Conservation (phyloP, 2,888 invertebrate genomes). For the Synergus umbraculus region DNA sequence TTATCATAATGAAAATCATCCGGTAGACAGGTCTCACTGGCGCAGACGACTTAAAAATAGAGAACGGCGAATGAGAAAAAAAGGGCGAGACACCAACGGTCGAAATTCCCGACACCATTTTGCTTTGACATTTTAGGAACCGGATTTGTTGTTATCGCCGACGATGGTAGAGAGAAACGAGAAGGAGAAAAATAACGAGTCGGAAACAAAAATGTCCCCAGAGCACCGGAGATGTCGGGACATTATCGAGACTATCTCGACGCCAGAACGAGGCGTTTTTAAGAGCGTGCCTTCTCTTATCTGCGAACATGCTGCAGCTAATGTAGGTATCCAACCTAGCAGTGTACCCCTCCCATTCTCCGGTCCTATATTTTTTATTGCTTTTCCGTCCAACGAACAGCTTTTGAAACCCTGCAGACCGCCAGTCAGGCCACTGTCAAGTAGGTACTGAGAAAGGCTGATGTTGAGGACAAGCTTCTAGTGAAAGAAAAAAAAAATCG, state of each 20-base stretch:
- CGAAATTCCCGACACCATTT: constrained; percentile 40
- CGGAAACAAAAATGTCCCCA: constrained; percentile 62
- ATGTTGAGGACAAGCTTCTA: neutral
- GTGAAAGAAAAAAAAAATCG: neutral
- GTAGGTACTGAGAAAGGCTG: neutral
- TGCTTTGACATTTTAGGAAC: constrained; percentile 45
- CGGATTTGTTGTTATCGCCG: constrained; percentile 48
- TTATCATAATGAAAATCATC: constrained; percentile 42
- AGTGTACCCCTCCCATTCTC: constrained; percentile 45
- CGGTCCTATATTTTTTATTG: constrained; percentile 43
- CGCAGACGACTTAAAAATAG: neutral
- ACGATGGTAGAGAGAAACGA: constrained; percentile 50
- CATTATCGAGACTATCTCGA: constrained; percentile 71
- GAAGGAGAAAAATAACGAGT: constrained; percentile 56
- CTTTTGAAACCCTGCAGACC: neutral
- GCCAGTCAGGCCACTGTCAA: neutral
- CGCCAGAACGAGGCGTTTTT: constrained; percentile 64
- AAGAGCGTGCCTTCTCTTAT: constrained; percentile 67
- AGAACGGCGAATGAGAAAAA: constrained; percentile 15
- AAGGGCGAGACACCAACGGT: constrained; percentile 10
- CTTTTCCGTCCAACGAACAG: constrained; percentile 20
- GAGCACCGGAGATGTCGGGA: constrained; percentile 61
- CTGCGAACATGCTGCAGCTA: constrained; percentile 70
- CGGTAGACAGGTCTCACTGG: constrained; percentile 31
- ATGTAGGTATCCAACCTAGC: constrained; percentile 67